Evolutionary conservation across 2,797 vertebrate species (phyloP).

Genomic region (Darevskia nairensis): DNA sequence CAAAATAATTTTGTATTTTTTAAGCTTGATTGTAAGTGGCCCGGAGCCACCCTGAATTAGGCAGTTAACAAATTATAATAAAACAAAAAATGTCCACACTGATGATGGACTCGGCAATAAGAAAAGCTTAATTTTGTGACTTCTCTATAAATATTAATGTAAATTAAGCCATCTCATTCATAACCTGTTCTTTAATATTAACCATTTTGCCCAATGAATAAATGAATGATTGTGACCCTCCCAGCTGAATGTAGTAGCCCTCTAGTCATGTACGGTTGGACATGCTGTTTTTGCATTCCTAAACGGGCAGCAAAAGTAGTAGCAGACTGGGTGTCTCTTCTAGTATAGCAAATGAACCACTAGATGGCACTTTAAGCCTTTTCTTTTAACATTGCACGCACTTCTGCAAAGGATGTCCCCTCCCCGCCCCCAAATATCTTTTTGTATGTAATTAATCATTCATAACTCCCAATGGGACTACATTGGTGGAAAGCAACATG

Average conservation of each 20-base stretch:
- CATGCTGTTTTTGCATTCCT: neutral
- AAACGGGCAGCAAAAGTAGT: neutral
- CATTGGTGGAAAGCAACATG: conserved; percentile 70
- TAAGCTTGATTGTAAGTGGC: no score
- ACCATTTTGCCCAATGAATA: no score
- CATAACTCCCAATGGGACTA: conserved; percentile 65
- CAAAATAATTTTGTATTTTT: no score
- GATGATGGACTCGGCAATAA: neutral
- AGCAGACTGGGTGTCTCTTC: neutral
- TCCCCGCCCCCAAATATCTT: conserved; percentile 23
- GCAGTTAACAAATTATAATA: neutral
- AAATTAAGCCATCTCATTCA: no score
- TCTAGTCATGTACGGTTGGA: no score
- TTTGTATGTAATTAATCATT: conserved; percentile 69
- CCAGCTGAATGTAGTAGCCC: neutral
- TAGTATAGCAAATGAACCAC: conserved; percentile 59
- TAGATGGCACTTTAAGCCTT: conserved; percentile 80
- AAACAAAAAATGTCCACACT: neutral
- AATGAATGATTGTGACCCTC: no score
- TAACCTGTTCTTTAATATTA: no score
- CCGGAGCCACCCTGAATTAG: no score
- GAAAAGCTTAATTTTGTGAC: no score
- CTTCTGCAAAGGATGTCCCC: conserved; percentile 25
- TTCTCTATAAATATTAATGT: no score
- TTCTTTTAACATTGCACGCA: neutral